These are phyloP conservation scores for Megathymus violae DNA, from an alignment of 1,140 invertebrate species.

Conservation along the genomic window DNA sequence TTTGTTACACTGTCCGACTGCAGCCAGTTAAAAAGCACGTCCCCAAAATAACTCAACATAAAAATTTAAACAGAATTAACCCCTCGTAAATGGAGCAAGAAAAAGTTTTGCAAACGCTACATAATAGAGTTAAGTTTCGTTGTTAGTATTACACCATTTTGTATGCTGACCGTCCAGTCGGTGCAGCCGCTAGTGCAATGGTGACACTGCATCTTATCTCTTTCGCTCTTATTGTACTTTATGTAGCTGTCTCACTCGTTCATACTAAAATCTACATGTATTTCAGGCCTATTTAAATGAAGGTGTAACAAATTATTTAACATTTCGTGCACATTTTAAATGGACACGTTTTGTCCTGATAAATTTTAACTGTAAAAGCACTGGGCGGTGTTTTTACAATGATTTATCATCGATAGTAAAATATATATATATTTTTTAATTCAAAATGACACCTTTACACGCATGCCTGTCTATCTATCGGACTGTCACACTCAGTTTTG, in stretches of 20 bases:
- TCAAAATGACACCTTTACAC: too few relatives aligned
- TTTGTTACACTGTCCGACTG: not conserved
- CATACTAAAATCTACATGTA: constrained; percentile 39
- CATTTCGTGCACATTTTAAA: constrained; percentile 39
- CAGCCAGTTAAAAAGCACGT: constrained; percentile 22
- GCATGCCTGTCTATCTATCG: too few relatives aligned
- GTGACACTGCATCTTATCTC: constrained; percentile 45
- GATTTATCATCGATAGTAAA: too few relatives aligned
- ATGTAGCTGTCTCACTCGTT: constrained; percentile 46
- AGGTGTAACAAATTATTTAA: constrained; percentile 51
- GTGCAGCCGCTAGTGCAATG: constrained; percentile 63
- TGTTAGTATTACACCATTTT: constrained; percentile 38
- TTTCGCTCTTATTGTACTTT: constrained; percentile 35
- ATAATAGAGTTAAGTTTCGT: constrained; percentile 31
- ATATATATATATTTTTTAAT: too few relatives aligned
- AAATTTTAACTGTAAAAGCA: constrained; percentile 34
- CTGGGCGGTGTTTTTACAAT: constrained; percentile 27
- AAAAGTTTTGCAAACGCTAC: constrained; percentile 38
- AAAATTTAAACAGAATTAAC: constrained; percentile 29
- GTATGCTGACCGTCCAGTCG: constrained; percentile 52
- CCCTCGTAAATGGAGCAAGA: constrained; percentile 13
- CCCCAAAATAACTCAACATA: constrained; percentile 16
- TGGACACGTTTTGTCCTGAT: constrained; percentile 35
- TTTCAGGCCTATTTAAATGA: constrained; percentile 42
- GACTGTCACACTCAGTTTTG: too few relatives aligned